Conservation (phyloP, 2,113 vertebrate genomes). For the Xerus inauris region DNA sequence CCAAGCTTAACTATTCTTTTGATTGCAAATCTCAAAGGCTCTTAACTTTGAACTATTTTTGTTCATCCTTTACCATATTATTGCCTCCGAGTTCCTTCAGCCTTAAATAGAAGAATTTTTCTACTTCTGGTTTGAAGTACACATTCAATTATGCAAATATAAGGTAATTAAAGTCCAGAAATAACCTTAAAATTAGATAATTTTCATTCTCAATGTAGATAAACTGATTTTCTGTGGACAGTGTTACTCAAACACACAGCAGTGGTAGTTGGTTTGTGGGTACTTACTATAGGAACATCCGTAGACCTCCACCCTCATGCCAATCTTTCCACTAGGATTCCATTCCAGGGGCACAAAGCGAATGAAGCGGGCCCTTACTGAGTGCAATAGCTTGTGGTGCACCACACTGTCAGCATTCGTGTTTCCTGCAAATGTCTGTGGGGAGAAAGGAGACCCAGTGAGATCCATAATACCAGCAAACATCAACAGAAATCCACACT, state of each 20-base stretch:
- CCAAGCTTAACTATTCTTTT: background rate
- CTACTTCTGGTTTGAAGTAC: background rate
- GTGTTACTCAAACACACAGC: rapidly evolving
- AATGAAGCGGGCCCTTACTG: constrained; percentile 92
- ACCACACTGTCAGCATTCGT: constrained; percentile 92
- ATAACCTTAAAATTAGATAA: background rate
- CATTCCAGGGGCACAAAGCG: constrained; percentile 94
- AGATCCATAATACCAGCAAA: background rate
- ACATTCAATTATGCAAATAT: background rate
- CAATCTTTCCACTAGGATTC: constrained; percentile 90
- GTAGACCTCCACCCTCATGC: constrained; percentile 93
- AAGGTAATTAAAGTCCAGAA: background rate
- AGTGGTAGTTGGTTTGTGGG: background rate
- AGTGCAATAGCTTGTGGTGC: constrained; percentile 92
- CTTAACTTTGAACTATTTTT: background rate
- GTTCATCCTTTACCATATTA: background rate
- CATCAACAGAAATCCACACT: background rate
- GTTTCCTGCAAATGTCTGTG: constrained; percentile 93
- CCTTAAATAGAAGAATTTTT: background rate
- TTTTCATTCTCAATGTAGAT: background rate
- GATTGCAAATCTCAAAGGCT: background rate
- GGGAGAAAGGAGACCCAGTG: constrained; percentile 70
- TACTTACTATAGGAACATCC: constrained; percentile 97
- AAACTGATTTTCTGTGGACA: rapidly evolving
- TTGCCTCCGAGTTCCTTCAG: background rate